These are phyloP conservation scores for Phania funesta DNA, from an alignment of 2,888 invertebrate species.

Conservation along the genomic window DNA sequence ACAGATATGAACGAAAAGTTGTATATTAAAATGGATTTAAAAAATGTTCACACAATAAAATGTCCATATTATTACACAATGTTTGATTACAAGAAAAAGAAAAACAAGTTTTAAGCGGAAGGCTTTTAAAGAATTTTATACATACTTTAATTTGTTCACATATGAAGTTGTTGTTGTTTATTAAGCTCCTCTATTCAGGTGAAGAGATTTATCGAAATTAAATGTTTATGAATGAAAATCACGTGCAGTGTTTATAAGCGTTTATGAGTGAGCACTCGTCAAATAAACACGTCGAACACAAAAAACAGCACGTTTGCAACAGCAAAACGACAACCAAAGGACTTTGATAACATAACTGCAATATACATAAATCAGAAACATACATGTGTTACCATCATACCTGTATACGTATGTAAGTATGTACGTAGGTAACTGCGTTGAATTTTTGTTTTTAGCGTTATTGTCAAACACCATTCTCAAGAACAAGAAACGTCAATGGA, in stretches of 20 bases:
- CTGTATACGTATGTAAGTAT: background rate
- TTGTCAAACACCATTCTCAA: constrained; percentile 50
- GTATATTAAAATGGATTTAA: no score
- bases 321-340: constrained; percentile 19
- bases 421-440: background rate
- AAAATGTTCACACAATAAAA: constrained; percentile 37
- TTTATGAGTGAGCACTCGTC: constrained; percentile 59
- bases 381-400: background rate
- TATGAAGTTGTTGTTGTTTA: constrained; percentile 12
- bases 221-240: constrained; percentile 57
- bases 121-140: constrained; percentile 36
- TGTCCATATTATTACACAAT: constrained; percentile 6
- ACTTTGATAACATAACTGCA: constrained; percentile 46
- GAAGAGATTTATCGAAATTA: constrained; percentile 35
- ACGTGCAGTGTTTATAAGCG: constrained; percentile 60
- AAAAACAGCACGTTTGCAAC: constrained; percentile 63
- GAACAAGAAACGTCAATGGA: constrained; percentile 48
- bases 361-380: background rate
- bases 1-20: no score
- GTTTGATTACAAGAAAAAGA: background rate
- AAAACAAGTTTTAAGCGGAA: constrained; percentile 43
- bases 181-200: constrained; percentile 10
- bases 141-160: constrained; percentile 17
- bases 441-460: constrained; percentile 32
- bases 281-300: constrained; percentile 61